A percentile compares a stretch with the other conserved stretches of the same genome.
Conservation (phyloP, 2,888 invertebrate species). For the Acanthosepion esculentum region DNA sequence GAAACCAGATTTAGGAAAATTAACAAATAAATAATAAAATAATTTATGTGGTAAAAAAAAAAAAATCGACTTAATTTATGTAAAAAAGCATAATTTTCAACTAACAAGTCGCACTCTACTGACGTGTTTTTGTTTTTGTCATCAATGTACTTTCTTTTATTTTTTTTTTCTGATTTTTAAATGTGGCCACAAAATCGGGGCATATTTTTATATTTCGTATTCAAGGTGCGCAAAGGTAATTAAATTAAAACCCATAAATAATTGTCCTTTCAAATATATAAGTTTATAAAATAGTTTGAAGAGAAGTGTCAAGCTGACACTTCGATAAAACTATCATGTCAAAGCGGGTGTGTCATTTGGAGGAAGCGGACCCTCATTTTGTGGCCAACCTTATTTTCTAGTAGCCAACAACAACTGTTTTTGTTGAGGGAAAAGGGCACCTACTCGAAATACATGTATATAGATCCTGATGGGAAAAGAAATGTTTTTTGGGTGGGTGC, state of each 20-base stretch:
- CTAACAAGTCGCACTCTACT: too few relatives aligned
- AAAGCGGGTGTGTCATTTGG: neutral
- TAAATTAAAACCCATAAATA: neutral
- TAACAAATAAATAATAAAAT: too few relatives aligned
- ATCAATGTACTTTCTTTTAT: too few relatives aligned
- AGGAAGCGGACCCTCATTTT: neutral
- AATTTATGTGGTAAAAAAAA: too few relatives aligned
- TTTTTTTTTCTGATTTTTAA: too few relatives aligned
- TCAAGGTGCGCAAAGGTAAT: neutral
- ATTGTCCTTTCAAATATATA: neutral
- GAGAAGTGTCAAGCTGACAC: neutral
- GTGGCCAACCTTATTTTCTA: neutral
- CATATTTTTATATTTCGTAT: neutral
- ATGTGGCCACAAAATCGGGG: slow-evolving; percentile 23
- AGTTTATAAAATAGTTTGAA: neutral
- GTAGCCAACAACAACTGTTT: neutral
- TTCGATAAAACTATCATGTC: neutral
- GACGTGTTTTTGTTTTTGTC: too few relatives aligned
- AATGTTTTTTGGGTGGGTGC: neutral
- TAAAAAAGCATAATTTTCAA: too few relatives aligned
- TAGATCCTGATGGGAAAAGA: neutral
- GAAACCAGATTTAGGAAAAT: too few relatives aligned
- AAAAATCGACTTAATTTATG: too few relatives aligned
- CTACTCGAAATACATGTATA: neutral
- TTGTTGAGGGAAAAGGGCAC: neutral